Evolutionary conservation across 1,140 invertebrate genomes (phyloP), one percentile per base, ranked within the genome.

Genomic region (Drosophila oshimai): DNA sequence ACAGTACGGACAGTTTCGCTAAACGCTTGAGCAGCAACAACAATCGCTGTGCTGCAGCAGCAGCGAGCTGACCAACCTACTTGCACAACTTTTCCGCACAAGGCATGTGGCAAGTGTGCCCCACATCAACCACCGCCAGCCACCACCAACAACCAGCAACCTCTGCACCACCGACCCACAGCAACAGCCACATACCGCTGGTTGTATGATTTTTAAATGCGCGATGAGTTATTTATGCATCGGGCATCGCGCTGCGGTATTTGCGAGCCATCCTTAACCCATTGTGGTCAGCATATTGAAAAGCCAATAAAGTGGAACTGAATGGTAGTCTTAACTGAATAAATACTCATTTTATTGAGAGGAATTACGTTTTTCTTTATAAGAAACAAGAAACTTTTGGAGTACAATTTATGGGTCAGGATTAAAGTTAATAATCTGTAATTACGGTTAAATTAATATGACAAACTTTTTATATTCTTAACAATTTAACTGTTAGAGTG

Each of bases 141-240:
- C 58, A 65, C 51, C 55, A 54, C 64, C 6, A 7, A 39, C 22
- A 7, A 22, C 9, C 54, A 24, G 31, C 55, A 47, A 69, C 41
- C 31, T 9, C 47, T 7, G 36, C 49, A 57, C 41, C 29, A 74
- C 18, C 50, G 36, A 9, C 36, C 7, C 49, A 34, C 22, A 62
- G 50, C 64, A 55, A 58, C 70, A 41, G 45, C 42, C 53, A 79
- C 65, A 72, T 49, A 55, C 57, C 55, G 76, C 76, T 76, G 44
- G 75, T 70, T 67, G 72, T 53, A 77, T 87, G 81, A 81, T 87
- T 87, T 87, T 87, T 87, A 87, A 87, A 87, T 87, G 81, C 73
- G 83, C 81, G 81, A 87, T 87, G 81, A 87, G 81, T 87, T 87
- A 87, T 87, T 87, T 87, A 87, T 87, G 81, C 81, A 87, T 70